Base-by-base conservation (phyloP, 2,113 vertebrate species). In the Protobothrops flavoviridis region DNA sequence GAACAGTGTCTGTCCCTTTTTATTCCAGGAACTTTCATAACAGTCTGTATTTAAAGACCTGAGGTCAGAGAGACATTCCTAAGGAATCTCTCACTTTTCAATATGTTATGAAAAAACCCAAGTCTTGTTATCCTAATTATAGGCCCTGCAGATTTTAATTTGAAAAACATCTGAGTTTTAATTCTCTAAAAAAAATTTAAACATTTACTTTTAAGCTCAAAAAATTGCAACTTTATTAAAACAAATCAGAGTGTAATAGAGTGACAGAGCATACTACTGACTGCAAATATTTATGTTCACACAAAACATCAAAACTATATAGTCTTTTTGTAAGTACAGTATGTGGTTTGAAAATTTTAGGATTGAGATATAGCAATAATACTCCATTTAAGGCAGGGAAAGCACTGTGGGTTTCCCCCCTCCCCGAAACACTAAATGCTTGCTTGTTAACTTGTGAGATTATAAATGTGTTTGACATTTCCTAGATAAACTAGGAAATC, bases 31-130 rank as follows among this genome's bases (percentile, higher is more conserved):
- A 97, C 93, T 95, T 95, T 94, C 93, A 95, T 94, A 93, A 97
- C 91, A 96, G 93, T 96, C 95, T 97, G 96, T 94, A 95, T 95
- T 91, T 94, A 96, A 94, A 94, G 94, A 23, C 0, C 69, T 97
- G 97, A 97, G 97, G 97, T 98, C 96, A 96, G 96, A 93, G 94
- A 96, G 96, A 96, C 95, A 98, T 97, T 97, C 97, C 90, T 97
- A 94, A 94, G 94, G 96, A 91, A 95, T 91, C 96, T 95, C 92
- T 97, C 96, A 97, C 93, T 87, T 96, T 95, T 95, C 94, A 94
- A 12, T 95, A 89, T 97, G 97, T 97, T 95, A 97, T 95, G n/a
- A 95, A 95, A 74, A 39, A 81, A 13, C 1, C n/a, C 95, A 96
- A 95, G 23, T 50, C 69, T 94, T 91, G 91, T 10, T 53, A 91